These are phyloP conservation scores for Globicephala melas DNA, from an alignment of 2,113 vertebrate genomes.

Conservation along the genomic window DNA sequence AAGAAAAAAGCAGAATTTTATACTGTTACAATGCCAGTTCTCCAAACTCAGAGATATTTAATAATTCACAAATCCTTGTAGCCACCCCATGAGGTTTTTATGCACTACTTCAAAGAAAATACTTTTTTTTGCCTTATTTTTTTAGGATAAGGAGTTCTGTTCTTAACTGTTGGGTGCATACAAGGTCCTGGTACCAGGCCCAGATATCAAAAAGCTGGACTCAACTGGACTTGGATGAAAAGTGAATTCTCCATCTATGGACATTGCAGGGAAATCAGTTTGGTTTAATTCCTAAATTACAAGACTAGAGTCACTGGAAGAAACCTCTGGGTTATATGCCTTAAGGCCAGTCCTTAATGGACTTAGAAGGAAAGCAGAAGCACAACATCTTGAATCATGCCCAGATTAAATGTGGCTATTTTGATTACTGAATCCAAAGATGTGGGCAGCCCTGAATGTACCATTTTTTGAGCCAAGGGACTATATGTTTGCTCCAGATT, in stretches of 20 bases:
- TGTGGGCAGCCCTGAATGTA: neutral
- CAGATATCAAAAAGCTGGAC: neutral
- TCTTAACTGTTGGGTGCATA: neutral
- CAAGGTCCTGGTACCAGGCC: neutral
- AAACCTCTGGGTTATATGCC: neutral
- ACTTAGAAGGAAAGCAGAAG: neutral
- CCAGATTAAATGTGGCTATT: neutral
- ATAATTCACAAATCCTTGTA: constrained; percentile 45
- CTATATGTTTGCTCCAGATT: neutral
- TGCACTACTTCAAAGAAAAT: constrained; percentile 37
- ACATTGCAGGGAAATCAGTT: constrained; percentile 26
- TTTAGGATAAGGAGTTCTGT: neutral
- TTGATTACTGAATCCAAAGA: neutral
- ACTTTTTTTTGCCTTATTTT: neutral
- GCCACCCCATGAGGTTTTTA: neutral
- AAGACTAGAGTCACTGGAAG: neutral
- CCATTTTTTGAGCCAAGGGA: neutral
- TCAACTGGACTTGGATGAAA: constrained; percentile 39
- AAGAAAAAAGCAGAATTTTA: neutral
- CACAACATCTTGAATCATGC: neutral
- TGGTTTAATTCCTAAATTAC: constrained; percentile 16
- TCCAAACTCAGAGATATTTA: constrained; percentile 48
- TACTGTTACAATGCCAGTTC: constrained; percentile 1
- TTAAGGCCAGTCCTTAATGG: neutral
- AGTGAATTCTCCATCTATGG: constrained; percentile 26